Evolutionary conservation across 2,888 invertebrate genomes (phyloP).

Genomic region (Acronicta aceris): DNA sequence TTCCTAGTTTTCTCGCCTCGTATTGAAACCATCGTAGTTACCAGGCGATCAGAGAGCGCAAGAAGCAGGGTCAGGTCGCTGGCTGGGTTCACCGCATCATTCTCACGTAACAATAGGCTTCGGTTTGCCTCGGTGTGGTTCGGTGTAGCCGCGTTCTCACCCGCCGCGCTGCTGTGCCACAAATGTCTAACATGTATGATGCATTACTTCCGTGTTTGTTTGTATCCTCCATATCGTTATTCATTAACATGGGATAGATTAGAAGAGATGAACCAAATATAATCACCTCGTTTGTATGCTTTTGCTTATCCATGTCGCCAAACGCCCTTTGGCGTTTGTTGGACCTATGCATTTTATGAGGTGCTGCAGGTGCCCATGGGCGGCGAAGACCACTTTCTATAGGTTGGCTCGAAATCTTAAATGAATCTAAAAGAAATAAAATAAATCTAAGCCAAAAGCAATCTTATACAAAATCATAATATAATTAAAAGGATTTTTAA

Average conservation of each 20-base stretch:
- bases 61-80: conserved; percentile 51
- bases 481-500: no score
- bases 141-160: conserved; percentile 63
- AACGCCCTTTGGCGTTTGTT: no score
- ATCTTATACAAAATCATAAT: no score
- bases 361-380: no score
- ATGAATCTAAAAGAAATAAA: no score
- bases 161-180: conserved; percentile 59
- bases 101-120: conserved; percentile 62
- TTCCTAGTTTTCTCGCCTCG: conserved; percentile 36
- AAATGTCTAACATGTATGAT: conserved; percentile 67
- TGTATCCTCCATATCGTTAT: conserved; percentile 19
- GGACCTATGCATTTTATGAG: no score
- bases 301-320: no score
- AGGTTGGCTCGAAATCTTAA: no score
- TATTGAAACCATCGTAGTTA: conserved; percentile 36
- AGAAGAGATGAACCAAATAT: conserved; percentile 5
- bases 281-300: conserved; percentile 21
- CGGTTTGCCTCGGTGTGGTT: conserved; percentile 19
- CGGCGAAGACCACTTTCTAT: no score
- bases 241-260: conserved; percentile 19
- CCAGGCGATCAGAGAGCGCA: conserved; percentile 59
- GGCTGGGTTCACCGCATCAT: conserved; percentile 61
- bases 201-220: conserved; percentile 67
- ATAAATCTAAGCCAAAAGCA: no score